Conservation (phyloP, 2,113 vertebrate genomes). For the Semicossyphus pulcher region DNA sequence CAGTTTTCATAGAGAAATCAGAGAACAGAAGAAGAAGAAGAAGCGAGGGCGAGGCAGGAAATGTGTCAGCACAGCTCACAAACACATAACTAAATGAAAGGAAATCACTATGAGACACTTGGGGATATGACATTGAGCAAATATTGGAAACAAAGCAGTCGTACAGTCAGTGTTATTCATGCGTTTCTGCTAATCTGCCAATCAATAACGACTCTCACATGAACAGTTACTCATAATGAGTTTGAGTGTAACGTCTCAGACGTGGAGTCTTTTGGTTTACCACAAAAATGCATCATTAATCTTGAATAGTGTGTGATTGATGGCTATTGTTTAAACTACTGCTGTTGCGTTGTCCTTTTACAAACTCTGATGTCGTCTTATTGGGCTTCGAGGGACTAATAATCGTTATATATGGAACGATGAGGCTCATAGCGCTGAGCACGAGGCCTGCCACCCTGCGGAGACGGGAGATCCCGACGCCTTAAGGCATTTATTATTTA, state of each 20-base stretch:
- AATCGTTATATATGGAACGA: conserved; percentile 13
- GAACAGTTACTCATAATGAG: conserved; percentile 14
- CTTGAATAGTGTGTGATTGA: conserved; percentile 33
- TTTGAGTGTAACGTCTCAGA: conserved; percentile 1
- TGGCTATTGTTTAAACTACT: conserved; percentile 6
- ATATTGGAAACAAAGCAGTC: conserved; percentile 29
- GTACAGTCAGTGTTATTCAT: conserved; percentile 7
- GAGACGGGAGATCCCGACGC: conserved; percentile 31
- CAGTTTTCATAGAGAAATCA: conserved; percentile 23
- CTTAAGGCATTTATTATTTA: conserved; percentile 48
- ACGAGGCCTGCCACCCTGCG: conserved; percentile 20
- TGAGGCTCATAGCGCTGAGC: conserved; percentile 2
- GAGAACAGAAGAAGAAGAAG: background rate
- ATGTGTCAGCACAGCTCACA: conserved; percentile 62
- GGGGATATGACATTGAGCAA: conserved; percentile 37
- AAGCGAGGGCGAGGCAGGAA: conserved; percentile 36
- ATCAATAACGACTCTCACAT: conserved; percentile 1
- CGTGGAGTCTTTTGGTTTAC: conserved; percentile 3
- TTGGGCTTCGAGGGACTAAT: background rate
- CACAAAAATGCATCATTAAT: conserved; percentile 28
- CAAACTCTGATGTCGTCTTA: conserved; percentile 3
- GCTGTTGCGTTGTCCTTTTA: conserved; percentile 6
- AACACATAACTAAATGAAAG: conserved; percentile 24
- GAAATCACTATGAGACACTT: conserved; percentile 50
- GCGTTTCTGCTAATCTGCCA: background rate